These are phyloP conservation scores for Pangasianodon gigas DNA, from an alignment of 2,113 vertebrate species.

Conservation along the genomic window DNA sequence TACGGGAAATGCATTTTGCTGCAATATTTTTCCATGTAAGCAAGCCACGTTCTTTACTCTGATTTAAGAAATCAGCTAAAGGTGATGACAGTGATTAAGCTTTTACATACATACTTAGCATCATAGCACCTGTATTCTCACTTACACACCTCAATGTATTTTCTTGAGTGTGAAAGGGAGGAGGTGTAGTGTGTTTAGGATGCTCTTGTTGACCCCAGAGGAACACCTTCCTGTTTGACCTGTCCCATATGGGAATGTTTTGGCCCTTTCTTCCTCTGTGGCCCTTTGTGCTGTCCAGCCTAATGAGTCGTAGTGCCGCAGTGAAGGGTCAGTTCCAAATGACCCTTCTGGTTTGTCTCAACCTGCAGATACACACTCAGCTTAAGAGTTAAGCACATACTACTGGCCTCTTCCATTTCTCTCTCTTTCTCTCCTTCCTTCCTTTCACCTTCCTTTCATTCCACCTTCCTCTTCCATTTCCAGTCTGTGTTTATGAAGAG, in stretches of 20 bases:
- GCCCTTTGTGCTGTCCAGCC: constrained; percentile 76
- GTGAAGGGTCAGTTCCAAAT: constrained; percentile 82
- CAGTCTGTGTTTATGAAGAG: constrained; percentile 74
- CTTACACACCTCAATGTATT: background rate
- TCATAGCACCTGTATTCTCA: constrained; percentile 18
- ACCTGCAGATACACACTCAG: constrained; percentile 10
- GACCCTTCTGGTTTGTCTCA: constrained; percentile 13
- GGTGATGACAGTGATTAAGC: background rate
- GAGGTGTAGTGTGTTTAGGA: constrained; percentile 58
- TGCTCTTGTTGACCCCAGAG: constrained; percentile 75
- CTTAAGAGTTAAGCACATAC: background rate
- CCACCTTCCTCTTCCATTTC: constrained; percentile 23
- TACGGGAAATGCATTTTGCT: constrained; percentile 33
- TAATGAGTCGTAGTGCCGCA: constrained; percentile 93
- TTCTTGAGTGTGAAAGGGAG: background rate
- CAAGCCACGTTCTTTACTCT: background rate
- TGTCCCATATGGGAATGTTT: constrained; percentile 93
- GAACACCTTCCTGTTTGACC: constrained; percentile 87
- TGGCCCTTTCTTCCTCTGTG: constrained; percentile 74
- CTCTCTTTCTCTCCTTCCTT: constrained; percentile 28
- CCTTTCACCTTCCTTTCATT: constrained; percentile 54
- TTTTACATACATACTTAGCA: background rate
- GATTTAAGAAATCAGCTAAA: constrained; percentile 2
- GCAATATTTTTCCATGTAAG: constrained; percentile 21
- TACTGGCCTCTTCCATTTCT: background rate